phyloP scores from a whole-genome alignment of 2,797 vertebrate species.

The Linurgus olivaceus region DNA sequence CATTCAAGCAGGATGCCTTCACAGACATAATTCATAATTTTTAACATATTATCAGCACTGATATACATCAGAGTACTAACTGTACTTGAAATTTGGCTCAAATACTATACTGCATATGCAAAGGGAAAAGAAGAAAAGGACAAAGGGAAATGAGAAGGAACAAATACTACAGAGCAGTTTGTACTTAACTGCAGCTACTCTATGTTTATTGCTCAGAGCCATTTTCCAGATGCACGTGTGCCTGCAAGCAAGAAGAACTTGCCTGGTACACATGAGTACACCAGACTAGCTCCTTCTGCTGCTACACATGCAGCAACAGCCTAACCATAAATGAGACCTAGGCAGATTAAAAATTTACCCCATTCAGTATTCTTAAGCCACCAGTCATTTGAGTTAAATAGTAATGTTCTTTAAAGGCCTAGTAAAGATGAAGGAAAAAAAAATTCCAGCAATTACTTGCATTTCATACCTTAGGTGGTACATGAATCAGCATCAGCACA shows the following conservation, averaged over 20 bases:
- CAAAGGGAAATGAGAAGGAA: not conserved
- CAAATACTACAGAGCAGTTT: not conserved
- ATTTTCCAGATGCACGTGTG: not conserved
- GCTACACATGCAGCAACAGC: not conserved
- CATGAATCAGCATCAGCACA: not conserved
- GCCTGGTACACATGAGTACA: not conserved
- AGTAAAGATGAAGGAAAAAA: not conserved
- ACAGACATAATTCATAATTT: not conserved
- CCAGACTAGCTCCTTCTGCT: not conserved
- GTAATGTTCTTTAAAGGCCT: not conserved
- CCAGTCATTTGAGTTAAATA: not conserved
- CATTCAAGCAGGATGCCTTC: not conserved
- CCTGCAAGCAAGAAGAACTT: not conserved
- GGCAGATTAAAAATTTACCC: not conserved
- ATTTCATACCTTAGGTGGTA: not conserved
- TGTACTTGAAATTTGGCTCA: not conserved
- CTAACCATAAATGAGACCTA: not conserved
- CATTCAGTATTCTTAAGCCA: not conserved
- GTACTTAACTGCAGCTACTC: not conserved
- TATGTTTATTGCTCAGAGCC: fast-evolving
- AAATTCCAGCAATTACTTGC: not conserved
- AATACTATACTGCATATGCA: not conserved
- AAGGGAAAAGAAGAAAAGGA: not conserved
- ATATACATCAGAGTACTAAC: not conserved
- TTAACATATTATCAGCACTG: not conserved